These are phyloP conservation scores for Aporophyla nigra DNA, from an alignment of 2,888 invertebrate genomes.

Conservation along the genomic window DNA sequence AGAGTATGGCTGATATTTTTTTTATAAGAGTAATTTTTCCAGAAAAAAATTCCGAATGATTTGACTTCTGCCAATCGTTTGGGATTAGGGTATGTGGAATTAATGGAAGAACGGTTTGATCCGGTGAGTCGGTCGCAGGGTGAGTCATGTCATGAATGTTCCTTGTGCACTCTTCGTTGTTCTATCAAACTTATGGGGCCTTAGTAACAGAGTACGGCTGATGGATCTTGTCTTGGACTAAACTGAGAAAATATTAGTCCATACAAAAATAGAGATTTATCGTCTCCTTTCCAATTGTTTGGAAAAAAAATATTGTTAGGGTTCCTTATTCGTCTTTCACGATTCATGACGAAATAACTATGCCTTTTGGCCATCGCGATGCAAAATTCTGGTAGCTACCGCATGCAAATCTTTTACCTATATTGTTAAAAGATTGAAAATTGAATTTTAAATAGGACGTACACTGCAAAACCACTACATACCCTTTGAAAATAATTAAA, in stretches of 20 bases:
- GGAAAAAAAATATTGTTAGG: neutral
- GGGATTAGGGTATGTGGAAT: constrained; percentile 8
- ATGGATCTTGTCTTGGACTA: constrained; percentile 1
- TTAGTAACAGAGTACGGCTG: constrained; percentile 14
- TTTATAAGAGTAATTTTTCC: neutral
- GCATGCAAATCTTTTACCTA: neutral
- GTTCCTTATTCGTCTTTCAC: neutral
- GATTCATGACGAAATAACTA: no score
- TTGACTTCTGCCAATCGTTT: no score
- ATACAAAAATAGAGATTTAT: no score
- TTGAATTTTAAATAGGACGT: neutral
- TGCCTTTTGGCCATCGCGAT: neutral
- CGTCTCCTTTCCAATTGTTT: no score
- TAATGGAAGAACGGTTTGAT: constrained; percentile 52
- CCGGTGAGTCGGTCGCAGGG: constrained; percentile 44
- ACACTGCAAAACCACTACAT: neutral
- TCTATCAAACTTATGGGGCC: constrained; percentile 36
- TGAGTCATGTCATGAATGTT: no score
- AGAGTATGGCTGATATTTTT: neutral
- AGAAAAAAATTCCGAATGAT: no score
- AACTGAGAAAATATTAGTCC: neutral
- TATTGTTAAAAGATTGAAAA: neutral
- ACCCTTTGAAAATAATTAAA: neutral
- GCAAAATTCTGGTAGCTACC: neutral
- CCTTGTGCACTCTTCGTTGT: constrained; percentile 34